phyloP scores from a whole-genome alignment of 2,888 invertebrate genomes.

The Acanthosepion lycidas region DNA sequence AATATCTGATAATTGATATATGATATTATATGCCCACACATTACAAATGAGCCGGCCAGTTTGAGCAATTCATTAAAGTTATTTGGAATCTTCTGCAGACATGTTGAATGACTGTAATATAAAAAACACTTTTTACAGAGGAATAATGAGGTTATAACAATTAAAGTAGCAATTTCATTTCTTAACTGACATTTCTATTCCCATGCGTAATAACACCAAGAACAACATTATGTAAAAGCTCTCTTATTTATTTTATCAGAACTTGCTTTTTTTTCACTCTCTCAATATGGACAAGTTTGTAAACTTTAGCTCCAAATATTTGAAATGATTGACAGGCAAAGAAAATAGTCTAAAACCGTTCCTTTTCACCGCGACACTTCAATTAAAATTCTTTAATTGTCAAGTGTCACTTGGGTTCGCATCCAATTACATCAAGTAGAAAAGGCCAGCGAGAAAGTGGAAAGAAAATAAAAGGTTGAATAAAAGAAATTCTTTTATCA shows the following conservation, averaged over 20 bases:
- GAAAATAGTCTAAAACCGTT: not conserved
- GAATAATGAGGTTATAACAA: not conserved
- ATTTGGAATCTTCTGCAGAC: not conserved
- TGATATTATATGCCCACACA: not conserved
- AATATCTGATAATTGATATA: not conserved
- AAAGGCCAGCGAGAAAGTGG: not conserved
- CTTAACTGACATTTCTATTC: not conserved
- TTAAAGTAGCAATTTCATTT: not conserved
- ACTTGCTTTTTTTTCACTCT: not conserved
- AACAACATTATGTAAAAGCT: not conserved
- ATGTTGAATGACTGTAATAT: no score
- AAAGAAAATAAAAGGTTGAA: not conserved
- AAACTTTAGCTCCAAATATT: not conserved
- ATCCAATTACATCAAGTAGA: not conserved
- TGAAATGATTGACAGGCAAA: not conserved
- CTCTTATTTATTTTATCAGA: not conserved
- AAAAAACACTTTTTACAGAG: not conserved
- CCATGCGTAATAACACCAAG: not conserved
- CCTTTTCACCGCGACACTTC: not conserved
- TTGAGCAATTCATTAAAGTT: not conserved
- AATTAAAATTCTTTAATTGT: conserved; percentile 22
- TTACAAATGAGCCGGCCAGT: not conserved
- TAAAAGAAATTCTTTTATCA: not conserved
- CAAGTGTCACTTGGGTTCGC: not conserved
- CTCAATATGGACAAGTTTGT: not conserved